Conservation (phyloP, 2,797 vertebrate species). For the Poecile montanus region DNA sequence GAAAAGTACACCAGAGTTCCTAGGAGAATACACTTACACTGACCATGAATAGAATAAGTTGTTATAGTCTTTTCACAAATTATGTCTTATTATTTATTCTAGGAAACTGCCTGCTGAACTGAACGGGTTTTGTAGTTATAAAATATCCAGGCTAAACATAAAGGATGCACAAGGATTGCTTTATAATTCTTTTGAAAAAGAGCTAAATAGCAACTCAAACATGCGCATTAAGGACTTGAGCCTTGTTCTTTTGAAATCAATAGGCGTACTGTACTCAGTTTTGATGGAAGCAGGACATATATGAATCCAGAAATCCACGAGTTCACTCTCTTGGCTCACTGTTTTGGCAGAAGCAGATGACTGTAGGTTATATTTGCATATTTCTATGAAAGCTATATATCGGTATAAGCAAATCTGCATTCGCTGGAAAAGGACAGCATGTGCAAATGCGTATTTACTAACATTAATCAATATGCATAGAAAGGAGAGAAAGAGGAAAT, state of each 20-base stretch:
- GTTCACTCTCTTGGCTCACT: conserved; percentile 15
- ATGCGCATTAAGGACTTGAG: conserved; percentile 27
- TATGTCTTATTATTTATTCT: conserved; percentile 24
- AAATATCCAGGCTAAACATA: conserved; percentile 1
- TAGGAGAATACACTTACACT: conserved; percentile 40
- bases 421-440: conserved; percentile 2
- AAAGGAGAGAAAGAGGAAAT: conserved; percentile 56
- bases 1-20: conserved; percentile 4
- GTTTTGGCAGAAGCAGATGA: conserved; percentile 19
- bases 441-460: conserved; percentile 40
- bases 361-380: conserved; percentile 35
- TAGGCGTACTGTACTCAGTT: background rate
- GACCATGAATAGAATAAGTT: conserved; percentile 17
- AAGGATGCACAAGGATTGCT: conserved; percentile 24
- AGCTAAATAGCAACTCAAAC: conserved; percentile 21
- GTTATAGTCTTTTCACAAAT: conserved; percentile 2
- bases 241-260: background rate
- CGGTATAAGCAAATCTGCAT: conserved; percentile 3
- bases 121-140: conserved; percentile 3
- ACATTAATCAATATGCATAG: conserved; percentile 43
- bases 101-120: conserved; percentile 11
- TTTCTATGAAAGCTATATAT: conserved; percentile 9
- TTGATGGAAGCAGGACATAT: background rate
- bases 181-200: conserved; percentile 19
- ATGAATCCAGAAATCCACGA: conserved; percentile 21